Conservation (phyloP, 2,797 vertebrate genomes). For the Characodon lateralis region DNA sequence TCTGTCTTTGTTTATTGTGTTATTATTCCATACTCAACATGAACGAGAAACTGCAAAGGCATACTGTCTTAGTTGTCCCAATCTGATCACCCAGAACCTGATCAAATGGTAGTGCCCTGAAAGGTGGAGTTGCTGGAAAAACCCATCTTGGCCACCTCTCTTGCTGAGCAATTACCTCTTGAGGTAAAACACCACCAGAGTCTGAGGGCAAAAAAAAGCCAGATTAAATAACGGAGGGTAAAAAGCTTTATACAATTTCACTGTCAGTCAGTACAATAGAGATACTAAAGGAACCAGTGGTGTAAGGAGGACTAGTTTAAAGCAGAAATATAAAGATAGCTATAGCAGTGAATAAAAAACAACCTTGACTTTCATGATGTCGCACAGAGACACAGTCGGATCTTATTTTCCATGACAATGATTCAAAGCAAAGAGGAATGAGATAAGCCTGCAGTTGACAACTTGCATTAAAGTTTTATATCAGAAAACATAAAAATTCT, state of each 20-base stretch:
- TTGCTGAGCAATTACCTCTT: not conserved
- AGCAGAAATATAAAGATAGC: not conserved
- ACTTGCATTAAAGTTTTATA: not conserved
- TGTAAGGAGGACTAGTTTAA: not conserved
- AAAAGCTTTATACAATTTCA: not conserved
- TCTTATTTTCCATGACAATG: slow-evolving; percentile 4
- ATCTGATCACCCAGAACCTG: not conserved
- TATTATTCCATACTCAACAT: not conserved
- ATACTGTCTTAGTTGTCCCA: not conserved
- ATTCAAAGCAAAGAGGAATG: not conserved
- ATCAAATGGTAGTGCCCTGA: not conserved
- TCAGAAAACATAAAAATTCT: not conserved
- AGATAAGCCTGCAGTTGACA: not conserved
- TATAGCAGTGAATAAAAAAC: not conserved
- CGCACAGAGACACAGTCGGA: slow-evolving; percentile 11
- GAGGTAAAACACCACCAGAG: not conserved
- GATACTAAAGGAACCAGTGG: not conserved
- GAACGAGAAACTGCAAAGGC: not conserved
- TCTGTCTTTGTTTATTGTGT: not conserved
- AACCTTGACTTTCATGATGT: slow-evolving; percentile 4
- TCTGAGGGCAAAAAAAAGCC: not conserved
- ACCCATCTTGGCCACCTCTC: not conserved
- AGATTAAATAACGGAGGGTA: not conserved
- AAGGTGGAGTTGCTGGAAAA: not conserved
- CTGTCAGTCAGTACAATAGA: not conserved